Percentiles rank a stretch among this genome's conserved stretches.
Conservation (phyloP, 2,797 vertebrate genomes). For the Leptoclinus maculatus region DNA sequence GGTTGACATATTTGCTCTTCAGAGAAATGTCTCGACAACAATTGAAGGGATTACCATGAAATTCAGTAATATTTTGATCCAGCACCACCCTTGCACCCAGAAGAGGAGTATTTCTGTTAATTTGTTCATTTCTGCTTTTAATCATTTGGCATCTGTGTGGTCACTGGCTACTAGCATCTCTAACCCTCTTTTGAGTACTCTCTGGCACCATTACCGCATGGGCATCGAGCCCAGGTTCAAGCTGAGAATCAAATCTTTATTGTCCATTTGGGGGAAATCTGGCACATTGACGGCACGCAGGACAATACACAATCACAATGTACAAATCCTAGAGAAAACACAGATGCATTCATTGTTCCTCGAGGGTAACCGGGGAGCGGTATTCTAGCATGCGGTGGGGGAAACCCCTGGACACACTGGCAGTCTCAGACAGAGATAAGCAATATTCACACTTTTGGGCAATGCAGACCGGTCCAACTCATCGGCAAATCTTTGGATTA, state of each 20-base stretch:
- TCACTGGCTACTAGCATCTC: background rate
- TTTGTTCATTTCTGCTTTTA: background rate
- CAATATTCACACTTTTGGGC: constrained; percentile 11
- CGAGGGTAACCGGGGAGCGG: background rate
- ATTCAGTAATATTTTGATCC: background rate
- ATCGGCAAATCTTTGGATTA: constrained; percentile 26
- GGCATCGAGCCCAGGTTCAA: constrained; percentile 34
- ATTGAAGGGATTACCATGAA: background rate
- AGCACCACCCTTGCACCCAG: background rate
- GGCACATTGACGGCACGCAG: constrained; percentile 1
- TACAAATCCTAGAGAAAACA: constrained; percentile 16
- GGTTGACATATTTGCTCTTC: too few species aligned
- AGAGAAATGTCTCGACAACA: too few species aligned
- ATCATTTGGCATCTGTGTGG: constrained; percentile 5
- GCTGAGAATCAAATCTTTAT: constrained; percentile 43
- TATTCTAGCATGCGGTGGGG: constrained; percentile 27
- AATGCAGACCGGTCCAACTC: background rate
- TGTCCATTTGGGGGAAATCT: constrained; percentile 44
- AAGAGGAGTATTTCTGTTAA: background rate
- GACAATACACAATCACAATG: constrained; percentile 46
- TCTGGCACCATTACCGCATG: background rate
- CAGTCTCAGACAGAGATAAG: constrained; percentile 4
- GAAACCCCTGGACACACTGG: constrained; percentile 36
- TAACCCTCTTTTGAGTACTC: constrained; percentile 14
- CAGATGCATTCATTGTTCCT: constrained; percentile 22